Conservation (phyloP, 1,140 invertebrate species). For the Zaprionus capensis region DNA sequence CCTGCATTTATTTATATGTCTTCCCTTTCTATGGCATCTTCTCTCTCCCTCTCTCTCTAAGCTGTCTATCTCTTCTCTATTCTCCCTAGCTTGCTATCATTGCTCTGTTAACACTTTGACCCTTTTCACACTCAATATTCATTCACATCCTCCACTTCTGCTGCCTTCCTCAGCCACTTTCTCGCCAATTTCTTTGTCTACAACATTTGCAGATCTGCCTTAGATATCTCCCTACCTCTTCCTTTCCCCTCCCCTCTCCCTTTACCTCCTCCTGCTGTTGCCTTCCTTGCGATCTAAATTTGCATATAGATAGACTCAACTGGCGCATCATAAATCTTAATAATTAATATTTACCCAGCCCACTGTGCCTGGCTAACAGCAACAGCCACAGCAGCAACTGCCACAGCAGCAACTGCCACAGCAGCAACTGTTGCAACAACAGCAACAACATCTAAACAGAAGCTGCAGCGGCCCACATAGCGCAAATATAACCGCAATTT, state of each 20-base stretch:
- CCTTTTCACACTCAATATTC: background rate
- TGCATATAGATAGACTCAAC: slow-evolving; percentile 1
- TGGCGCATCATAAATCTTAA: slow-evolving; percentile 10
- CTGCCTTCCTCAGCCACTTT: background rate
- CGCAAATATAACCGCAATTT: slow-evolving; percentile 9
- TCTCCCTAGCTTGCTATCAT: background rate
- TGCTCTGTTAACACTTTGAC: background rate
- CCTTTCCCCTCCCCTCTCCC: background rate
- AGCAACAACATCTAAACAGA: background rate
- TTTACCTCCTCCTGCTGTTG: no score
- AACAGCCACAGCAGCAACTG: background rate
- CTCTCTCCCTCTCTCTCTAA: background rate
- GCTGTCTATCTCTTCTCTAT: background rate
- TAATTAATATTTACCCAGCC: slow-evolving; percentile 9
- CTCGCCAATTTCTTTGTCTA: background rate
- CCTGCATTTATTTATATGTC: background rate
- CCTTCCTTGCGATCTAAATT: background rate
- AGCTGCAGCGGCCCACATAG: background rate
- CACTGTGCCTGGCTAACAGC: background rate
- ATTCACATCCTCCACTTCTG: background rate
- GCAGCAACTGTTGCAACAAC: background rate
- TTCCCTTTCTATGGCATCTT: background rate
- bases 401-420: background rate
- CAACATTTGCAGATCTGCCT: background rate
- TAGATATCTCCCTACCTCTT: background rate